Evolutionary conservation across 2,797 vertebrate species (phyloP), one percentile per base, ranked within the genome.

Genomic region (Acanthurus leucopareius): DNA sequence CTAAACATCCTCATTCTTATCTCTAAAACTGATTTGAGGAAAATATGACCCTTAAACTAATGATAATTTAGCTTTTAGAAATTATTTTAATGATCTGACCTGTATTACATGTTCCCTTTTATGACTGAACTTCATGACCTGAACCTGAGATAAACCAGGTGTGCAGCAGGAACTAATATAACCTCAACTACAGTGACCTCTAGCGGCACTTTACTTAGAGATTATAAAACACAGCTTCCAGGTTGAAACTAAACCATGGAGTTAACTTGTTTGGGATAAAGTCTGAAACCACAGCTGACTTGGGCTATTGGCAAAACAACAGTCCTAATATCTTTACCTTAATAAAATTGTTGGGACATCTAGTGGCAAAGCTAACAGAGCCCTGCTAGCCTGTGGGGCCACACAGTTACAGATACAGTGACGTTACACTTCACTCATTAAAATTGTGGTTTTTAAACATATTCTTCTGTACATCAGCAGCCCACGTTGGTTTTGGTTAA

Each of bases 11-110:
- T 47, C 11, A 59, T 16, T 7, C 2, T 9, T 11, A 11, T 32
- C 2, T 25, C 5, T 5, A 17, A 4, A 9, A 22, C 1, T 11
- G 4, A 3, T 6, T 22, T 7, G 9, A 11, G 16, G 2, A 1
- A 22, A 2, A 49, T 38, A 40, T 32, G 35, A 58, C 11, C 14
- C 14, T 11, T 14, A n/a, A 63, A 49, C 10, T 42, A 15, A 45
- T n/a, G 1, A 40, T 22, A 70, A 47, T 22, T 19, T 8, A 7
- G n/a, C 52, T 10, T 69, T 35, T 2, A 35, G 5, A 52, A 32
- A 7, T 17, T 3, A 15, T 35, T 63, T 1, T 4, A 38, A 48
- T n/a, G 1, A 40, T 22, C n/a, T 28, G 5, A 57, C 15, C 4
- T 54, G 49, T 5, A 45, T 7, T 45, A 47, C 1, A 25, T 25